Evolutionary conservation across 1,140 invertebrate genomes (phyloP).

Genomic region (Reticulitermes speratus): DNA sequence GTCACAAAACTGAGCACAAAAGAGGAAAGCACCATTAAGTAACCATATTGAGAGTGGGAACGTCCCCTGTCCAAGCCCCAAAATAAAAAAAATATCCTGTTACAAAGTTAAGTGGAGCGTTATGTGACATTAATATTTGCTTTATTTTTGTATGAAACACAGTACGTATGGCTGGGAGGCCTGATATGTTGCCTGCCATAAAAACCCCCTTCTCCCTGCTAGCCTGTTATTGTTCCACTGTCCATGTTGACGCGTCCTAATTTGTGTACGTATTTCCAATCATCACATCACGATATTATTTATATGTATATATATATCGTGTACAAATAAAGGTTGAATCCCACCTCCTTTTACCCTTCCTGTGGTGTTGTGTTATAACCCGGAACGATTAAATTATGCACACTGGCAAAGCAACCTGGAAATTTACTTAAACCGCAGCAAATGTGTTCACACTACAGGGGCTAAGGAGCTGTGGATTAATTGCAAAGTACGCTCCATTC

Average conservation of each 20-base stretch:
- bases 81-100: neutral
- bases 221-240: no score
- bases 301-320: neutral
- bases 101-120: neutral
- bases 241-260: neutral
- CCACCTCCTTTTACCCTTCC: neutral
- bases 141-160: neutral
- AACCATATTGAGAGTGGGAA: no score
- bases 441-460: neutral
- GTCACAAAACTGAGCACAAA: no score
- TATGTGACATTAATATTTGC: neutral
- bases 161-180: neutral
- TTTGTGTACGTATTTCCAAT: neutral
- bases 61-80: no score
- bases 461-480: neutral
- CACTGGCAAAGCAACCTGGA: neutral
- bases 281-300: neutral
- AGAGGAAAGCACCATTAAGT: no score
- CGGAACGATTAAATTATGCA: neutral
- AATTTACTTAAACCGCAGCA: conserved; percentile 1
- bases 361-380: neutral
- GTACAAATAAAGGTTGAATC: neutral
- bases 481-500: no score
- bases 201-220: neutral
- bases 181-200: neutral